Base-by-base conservation (phyloP, 2,113 vertebrate species). In the Dicrurus megarhynchus region DNA sequence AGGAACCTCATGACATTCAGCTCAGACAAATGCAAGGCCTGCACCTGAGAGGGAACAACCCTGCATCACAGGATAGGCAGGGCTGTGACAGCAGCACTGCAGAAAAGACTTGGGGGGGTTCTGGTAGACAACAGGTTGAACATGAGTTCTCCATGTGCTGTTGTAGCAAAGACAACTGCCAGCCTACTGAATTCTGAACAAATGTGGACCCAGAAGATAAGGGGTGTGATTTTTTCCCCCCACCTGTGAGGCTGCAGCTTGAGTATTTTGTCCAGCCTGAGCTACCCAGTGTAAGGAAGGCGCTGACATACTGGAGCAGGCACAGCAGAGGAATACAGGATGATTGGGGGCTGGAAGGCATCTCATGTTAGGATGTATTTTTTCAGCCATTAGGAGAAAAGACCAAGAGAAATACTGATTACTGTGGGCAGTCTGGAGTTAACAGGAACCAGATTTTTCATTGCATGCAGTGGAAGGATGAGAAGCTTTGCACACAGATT, bases 61-160 rank as follows among this genome's bases (percentile, higher is more conserved):
- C n/a, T 37, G 20, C 63, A 47, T 52, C 65, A 23, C 33, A 50
- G 42, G 33, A 17, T 60, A 30, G 44, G 14, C 33, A 88, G 61
- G 44, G 35, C 65, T 2, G 2, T 37, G 39, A 9, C 30, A 50
- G 50, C 57, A 75, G 52, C 17, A 11, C 42, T 79, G 41, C 22
- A 49, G 30, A 30, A 52, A 83, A 74, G 21, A 39, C 11, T 1
- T 9, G 30, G 6, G 1, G 7, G 13, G 1, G 0, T 44, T 68
- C 60, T 78, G 24, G 13, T 46, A 26, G 52, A 20, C 42, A 65
- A 1, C 2, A 22, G 23, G 11, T 57, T 82, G 60, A 67, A 23
- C 1, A 0, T 19, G 35, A 47, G 28, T 9, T 71, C 33, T 12
- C 49, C 1, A 0, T 33, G 33, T 60, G 15, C 30, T 35, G 12